phyloP scores from a whole-genome alignment of 2,113 vertebrate genomes.

The Galemys pyrenaicus region DNA sequence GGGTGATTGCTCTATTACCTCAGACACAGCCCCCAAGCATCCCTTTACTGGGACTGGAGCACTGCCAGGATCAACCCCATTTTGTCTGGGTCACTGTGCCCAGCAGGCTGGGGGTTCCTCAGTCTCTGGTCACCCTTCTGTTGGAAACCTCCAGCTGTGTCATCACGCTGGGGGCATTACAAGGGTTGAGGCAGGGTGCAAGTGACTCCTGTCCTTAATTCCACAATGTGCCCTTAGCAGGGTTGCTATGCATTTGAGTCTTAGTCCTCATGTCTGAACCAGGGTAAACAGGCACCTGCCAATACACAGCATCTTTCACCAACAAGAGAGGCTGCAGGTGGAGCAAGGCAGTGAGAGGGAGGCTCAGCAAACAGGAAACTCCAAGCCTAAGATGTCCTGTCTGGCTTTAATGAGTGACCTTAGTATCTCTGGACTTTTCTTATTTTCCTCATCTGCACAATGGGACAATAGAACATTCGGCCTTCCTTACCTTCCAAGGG shows the following conservation, averaged over 20 bases:
- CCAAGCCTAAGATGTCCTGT: too few relatives aligned
- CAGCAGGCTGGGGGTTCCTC: not conserved
- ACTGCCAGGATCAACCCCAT: not conserved
- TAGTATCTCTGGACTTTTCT: not conserved
- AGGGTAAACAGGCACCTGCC: too few relatives aligned
- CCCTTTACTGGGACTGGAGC: not conserved
- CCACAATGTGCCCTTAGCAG: fast-evolving
- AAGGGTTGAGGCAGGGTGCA: too few relatives aligned
- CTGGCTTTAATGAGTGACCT: too few relatives aligned
- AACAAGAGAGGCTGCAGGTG: too few relatives aligned
- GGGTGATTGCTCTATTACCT: not conserved
- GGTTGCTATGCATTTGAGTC: too few relatives aligned
- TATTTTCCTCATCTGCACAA: not conserved
- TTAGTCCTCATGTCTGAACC: too few relatives aligned
- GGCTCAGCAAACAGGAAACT: too few relatives aligned
- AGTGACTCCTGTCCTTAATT: not conserved
- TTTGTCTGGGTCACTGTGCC: slow-evolving; percentile 47
- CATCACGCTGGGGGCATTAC: fast-evolving
- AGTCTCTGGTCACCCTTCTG: not conserved
- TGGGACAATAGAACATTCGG: not conserved
- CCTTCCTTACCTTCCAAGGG: not conserved
- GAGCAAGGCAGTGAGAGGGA: too few relatives aligned
- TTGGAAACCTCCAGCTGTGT: not conserved
- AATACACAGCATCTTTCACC: too few relatives aligned
- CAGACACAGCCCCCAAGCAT: not conserved